A percentile compares a stretch with the other conserved stretches of the same genome.
These are phyloP conservation scores for Mormyrus hasselquistii DNA, from an alignment of 2,797 vertebrate species.

Conservation along the genomic window DNA sequence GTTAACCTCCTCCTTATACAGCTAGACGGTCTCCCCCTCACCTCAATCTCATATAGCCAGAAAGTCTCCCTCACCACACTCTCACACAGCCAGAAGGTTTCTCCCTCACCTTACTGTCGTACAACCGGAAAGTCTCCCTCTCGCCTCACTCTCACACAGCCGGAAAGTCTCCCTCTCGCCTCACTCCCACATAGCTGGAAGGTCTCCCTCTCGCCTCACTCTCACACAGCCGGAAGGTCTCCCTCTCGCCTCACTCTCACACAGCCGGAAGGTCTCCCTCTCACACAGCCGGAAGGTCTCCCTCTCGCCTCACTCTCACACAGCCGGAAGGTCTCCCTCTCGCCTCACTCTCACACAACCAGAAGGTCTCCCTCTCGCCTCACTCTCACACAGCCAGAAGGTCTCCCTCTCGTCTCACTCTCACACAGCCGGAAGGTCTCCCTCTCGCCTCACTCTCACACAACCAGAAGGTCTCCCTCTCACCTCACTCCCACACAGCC, in stretches of 20 bases:
- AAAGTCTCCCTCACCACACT: too few species aligned
- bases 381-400: not conserved
- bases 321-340: constrained; percentile 46
- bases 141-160: not conserved
- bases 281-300: too few species aligned
- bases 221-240: too few species aligned
- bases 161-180: not conserved
- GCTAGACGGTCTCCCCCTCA: too few species aligned
- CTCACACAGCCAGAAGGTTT: too few species aligned
- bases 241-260: constrained; percentile 45
- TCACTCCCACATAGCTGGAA: not conserved
- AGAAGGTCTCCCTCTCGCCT: constrained; percentile 17
- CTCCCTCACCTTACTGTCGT: not conserved
- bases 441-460: too few species aligned
- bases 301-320: too few species aligned
- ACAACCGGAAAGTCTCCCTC: not conserved
- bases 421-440: too few species aligned
- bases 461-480: too few species aligned
- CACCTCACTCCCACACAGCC: too few species aligned
- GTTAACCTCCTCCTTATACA: not conserved
- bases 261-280: too few species aligned
- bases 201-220: not conserved
- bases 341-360: not conserved
- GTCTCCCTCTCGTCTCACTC: constrained; percentile 39
- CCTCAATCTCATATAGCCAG: too few species aligned